Evolutionary conservation across 2,888 invertebrate genomes (phyloP).

Genomic region (Drosophila neotestacea): DNA sequence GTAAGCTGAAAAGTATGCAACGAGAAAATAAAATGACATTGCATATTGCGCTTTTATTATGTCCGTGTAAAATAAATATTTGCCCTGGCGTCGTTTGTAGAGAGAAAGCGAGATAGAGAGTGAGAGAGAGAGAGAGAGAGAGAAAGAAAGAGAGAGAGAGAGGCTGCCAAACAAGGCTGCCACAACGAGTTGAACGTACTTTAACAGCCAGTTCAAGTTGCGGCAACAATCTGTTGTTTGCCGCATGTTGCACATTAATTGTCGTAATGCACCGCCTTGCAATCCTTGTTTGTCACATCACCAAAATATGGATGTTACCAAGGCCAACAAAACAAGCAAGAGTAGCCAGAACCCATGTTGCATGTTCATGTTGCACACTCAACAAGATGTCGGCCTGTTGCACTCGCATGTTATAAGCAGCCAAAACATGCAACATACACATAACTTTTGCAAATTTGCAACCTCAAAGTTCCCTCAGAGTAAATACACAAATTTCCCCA

Average conservation of each 20-base stretch:
- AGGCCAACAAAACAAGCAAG: neutral
- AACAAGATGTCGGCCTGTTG: conserved; percentile 6
- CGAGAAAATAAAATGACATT: conserved; percentile 15
- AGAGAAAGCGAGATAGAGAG: too few species aligned
- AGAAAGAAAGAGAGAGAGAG: neutral
- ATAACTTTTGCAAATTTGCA: neutral
- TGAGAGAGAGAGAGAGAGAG: neutral
- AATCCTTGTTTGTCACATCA: neutral
- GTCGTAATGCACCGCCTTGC: neutral
- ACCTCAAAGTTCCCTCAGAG: conserved; percentile 1
- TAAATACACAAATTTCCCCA: neutral
- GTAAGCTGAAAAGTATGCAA: conserved; percentile 21
- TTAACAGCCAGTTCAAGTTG: conserved; percentile 3
- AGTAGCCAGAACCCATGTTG: too few species aligned
- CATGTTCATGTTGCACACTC: conserved; percentile 2
- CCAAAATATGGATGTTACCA: neutral
- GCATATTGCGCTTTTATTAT: conserved; percentile 43
- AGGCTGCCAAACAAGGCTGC: conserved; percentile 2
- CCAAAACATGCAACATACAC: neutral
- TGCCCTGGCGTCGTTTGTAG: conserved; percentile 15
- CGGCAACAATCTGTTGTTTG: neutral
- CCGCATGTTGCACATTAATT: conserved; percentile 1
- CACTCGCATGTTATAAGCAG: conserved; percentile 27
- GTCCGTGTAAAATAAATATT: conserved; percentile 35
- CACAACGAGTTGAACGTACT: neutral